These are phyloP conservation scores for Pegoplata infirma DNA, from an alignment of 2,888 invertebrate species.

Conservation along the genomic window DNA sequence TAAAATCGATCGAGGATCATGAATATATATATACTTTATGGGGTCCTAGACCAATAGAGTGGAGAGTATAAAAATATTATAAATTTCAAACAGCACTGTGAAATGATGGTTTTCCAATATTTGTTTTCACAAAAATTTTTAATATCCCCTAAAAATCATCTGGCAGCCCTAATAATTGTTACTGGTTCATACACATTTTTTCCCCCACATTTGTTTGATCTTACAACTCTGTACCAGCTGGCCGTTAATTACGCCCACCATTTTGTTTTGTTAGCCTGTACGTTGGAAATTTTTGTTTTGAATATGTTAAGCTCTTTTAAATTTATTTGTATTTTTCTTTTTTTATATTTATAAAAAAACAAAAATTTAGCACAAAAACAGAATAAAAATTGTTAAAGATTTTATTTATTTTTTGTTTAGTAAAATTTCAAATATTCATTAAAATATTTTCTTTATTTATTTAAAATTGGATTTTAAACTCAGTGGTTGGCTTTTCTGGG, in stretches of 20 bases:
- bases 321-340: conserved; percentile 51
- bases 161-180: background rate
- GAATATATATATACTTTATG: too few species aligned
- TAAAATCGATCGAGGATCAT: too few species aligned
- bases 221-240: conserved; percentile 38
- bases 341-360: too few species aligned
- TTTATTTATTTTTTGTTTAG: conserved; percentile 34
- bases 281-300: too few species aligned
- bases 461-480: conserved; percentile 66
- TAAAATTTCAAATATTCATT: conserved; percentile 50
- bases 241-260: conserved; percentile 51
- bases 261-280: background rate
- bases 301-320: conserved; percentile 45
- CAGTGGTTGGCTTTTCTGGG: conserved; percentile 57
- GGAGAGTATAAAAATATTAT: too few species aligned
- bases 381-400: conserved; percentile 37
- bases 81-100: too few species aligned
- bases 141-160: too few species aligned
- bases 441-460: conserved; percentile 65
- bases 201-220: conserved; percentile 46
- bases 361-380: conserved; percentile 37
- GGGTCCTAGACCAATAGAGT: too few species aligned
- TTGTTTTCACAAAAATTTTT: too few species aligned
- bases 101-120: too few species aligned
- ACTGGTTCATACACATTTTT: background rate